Base-by-base conservation (phyloP, 2,888 invertebrate genomes). In the Leptinotarsa tumamoca region DNA sequence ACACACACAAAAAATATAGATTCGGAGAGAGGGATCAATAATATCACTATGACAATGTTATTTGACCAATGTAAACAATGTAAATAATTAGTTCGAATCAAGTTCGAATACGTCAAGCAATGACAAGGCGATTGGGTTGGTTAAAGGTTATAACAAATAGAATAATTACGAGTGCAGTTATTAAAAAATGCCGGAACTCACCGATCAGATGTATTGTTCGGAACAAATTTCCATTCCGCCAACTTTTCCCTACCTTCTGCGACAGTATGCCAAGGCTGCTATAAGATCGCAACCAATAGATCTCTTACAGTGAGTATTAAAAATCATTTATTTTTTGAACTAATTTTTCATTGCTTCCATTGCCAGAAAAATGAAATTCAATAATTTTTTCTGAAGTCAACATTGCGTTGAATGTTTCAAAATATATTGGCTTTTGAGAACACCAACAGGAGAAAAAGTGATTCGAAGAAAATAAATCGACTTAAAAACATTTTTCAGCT, bases 271-370 rank as follows among this genome's bases (percentile, higher is more conserved):
- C 63, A 97, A 97, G 90, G 96, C 96, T 51, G 97, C 96, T 0
- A 96, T 97, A 74, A 92, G 95, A 83, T 96, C 96, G 4, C 97
- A 97, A 86, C 97, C 97, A 0, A 93, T 93, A 81, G 97, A 97
- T 89, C 90, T 97, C 0, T 90, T 97, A 0, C 90, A 89, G 88
- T 89, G 84, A 85, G 84, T 81, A 51, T 14, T 67, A 3, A 43
- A 54, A 23, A 23, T 10, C 3, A 27, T n/a, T n/a, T 10, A 50
- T n/a, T 68, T 58, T 52, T 17, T 17, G 4, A 23, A 3, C 4
- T 52, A 4, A 4, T 17, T 5, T 17, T 52, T 52, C 15, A 17
- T 17, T 52, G 4, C 15, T 52, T 52, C 4, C 52, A 15, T 52
- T 52, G 17, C 13, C 52, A 7, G 4, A 52, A 52, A 52, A 17